These are phyloP conservation scores for Callimorpha dominula DNA, from an alignment of 2,888 invertebrate species.

Conservation along the genomic window DNA sequence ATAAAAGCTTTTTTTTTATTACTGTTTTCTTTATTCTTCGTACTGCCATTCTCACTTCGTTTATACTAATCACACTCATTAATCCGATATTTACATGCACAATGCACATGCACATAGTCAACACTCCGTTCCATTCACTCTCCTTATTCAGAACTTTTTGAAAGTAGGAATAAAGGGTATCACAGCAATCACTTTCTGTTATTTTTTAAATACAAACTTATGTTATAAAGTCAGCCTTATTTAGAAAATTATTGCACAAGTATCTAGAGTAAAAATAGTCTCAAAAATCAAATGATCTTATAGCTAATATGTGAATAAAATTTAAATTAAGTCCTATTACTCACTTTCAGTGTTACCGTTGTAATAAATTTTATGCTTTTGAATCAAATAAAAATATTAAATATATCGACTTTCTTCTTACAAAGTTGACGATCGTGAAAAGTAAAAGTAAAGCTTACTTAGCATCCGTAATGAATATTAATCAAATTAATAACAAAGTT, in stretches of 20 bases:
- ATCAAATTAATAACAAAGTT: constrained; percentile 8
- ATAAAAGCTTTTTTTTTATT: too few relatives aligned
- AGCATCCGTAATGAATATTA: constrained; percentile 61
- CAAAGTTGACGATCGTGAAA: constrained; percentile 56
- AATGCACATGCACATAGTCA: too few relatives aligned
- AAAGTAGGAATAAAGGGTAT: too few relatives aligned
- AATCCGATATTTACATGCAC: too few relatives aligned
- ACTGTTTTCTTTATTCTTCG: too few relatives aligned
- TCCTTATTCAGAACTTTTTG: too few relatives aligned
- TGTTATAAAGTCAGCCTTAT: neutral
- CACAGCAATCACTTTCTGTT: too few relatives aligned
- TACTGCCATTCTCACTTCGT: too few relatives aligned
- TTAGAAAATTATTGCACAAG: neutral
- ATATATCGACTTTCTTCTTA: constrained; percentile 38
- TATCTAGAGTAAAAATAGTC: neutral
- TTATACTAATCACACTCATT: too few relatives aligned
- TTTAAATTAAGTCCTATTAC: neutral
- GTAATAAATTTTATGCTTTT: neutral
- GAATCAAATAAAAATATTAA: constrained; percentile 25
- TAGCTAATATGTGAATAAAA: neutral
- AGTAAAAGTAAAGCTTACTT: constrained; percentile 71
- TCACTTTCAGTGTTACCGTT: neutral
- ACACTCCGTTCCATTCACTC: too few relatives aligned
- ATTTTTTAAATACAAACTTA: neutral
- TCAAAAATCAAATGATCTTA: too few relatives aligned